phyloP scores from a whole-genome alignment of 37 sponge, comb jelly and placozoan species.

The Spongilla lacustris region DNA sequence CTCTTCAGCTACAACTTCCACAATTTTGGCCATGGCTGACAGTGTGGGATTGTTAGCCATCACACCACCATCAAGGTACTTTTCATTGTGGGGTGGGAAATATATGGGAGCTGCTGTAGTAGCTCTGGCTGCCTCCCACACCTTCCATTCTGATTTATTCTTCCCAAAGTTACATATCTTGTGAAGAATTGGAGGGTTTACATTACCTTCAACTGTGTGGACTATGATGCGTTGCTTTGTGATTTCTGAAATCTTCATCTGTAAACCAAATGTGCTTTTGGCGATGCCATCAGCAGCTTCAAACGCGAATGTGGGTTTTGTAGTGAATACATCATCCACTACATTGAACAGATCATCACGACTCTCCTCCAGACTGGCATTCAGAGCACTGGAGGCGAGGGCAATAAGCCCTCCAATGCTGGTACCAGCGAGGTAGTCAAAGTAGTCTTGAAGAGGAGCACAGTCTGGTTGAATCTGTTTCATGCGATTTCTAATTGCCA shows the following conservation, averaged over 20 bases:
- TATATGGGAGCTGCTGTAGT: conserved; percentile 63
- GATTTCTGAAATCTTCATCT: conserved; percentile 1
- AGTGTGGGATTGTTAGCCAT: conserved; percentile 78
- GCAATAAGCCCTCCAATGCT: conserved; percentile 48
- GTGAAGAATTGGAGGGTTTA: conserved; percentile 34
- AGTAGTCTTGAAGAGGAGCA: conserved; percentile 19
- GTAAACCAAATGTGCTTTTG: conserved; percentile 35
- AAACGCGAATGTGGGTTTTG: not conserved
- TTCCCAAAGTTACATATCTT: conserved; percentile 42
- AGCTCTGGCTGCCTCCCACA: conserved; percentile 57
- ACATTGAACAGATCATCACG: conserved; percentile 14
- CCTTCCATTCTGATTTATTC: conserved; percentile 24
- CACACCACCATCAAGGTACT: conserved; percentile 56
- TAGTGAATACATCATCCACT: conserved; percentile 18
- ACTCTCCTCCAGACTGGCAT: conserved; percentile 15
- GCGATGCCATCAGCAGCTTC: conserved; percentile 5
- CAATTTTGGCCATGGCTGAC: conserved; percentile 43
- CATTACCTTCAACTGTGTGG: conserved; percentile 31
- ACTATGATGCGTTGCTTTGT: conserved; percentile 32
- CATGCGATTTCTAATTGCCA: conserved; percentile 43
- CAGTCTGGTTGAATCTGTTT: conserved; percentile 5
- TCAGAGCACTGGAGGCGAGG: not conserved
- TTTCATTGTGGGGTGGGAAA: conserved; percentile 44
- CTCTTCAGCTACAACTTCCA: conserved; percentile 4
- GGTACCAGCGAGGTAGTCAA: conserved; percentile 72